A percentile compares a stretch with the other conserved stretches of the same genome.
These are phyloP conservation scores for Myocastor coypus DNA, from an alignment of 2,113 vertebrate species.

Conservation along the genomic window DNA sequence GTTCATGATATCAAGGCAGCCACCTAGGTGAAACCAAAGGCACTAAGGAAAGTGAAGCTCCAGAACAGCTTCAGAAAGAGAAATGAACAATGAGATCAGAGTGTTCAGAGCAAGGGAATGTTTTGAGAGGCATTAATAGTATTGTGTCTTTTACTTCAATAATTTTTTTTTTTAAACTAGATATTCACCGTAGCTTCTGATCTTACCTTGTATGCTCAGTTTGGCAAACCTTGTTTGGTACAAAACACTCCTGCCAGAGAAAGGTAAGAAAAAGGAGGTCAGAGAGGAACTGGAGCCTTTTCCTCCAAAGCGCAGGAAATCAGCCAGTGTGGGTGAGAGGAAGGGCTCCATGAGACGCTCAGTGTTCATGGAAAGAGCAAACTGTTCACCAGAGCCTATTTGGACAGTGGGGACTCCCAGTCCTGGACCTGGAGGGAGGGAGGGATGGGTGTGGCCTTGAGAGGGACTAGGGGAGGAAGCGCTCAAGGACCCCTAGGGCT, in stretches of 20 bases:
- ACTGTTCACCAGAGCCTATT: background rate
- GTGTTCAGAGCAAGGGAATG: background rate
- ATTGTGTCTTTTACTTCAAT: background rate
- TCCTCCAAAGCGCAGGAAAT: no score
- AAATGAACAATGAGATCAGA: background rate
- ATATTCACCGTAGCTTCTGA: background rate
- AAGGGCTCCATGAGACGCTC: background rate
- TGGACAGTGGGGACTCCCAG: no score
- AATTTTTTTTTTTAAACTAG: background rate
- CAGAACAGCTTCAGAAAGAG: background rate
- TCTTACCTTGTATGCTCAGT: background rate
- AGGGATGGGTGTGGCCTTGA: no score
- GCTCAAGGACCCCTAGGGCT: background rate
- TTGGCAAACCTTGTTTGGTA: background rate
- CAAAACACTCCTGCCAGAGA: fast-evolving
- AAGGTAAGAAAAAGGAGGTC: no score
- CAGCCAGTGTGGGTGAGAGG: fast-evolving
- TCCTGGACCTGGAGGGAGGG: background rate
- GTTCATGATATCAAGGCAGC: background rate
- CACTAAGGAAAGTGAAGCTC: background rate
- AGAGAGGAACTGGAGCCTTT: background rate
- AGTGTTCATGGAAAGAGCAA: background rate
- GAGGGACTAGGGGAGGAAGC: background rate
- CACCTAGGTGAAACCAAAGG: background rate
- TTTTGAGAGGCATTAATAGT: background rate